A percentile compares a stretch with the other conserved stretches of the same genome.
Conservation (phyloP, 2,888 invertebrate species). For the Allolobophora icterica region DNA sequence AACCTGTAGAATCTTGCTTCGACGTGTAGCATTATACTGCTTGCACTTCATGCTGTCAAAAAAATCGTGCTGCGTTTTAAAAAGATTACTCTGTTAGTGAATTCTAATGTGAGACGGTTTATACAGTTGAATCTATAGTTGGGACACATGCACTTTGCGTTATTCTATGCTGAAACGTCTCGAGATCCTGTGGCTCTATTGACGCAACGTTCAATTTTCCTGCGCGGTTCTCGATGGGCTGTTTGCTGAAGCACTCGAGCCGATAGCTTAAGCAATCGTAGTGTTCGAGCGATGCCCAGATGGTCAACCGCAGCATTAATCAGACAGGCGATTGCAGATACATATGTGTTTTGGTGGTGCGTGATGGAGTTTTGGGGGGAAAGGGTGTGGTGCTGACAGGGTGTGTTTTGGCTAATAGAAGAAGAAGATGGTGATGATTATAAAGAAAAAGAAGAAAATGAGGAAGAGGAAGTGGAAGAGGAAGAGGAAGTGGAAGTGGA, state of each 20-base stretch:
- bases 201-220: neutral
- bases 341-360: neutral
- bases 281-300: neutral
- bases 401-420: neutral
- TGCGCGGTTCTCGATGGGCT: neutral
- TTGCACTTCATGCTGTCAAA: neutral
- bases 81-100: neutral
- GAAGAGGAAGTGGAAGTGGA: neutral
- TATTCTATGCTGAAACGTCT: neutral
- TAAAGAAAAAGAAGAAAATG: no score
- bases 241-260: neutral
- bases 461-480: neutral
- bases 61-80: neutral
- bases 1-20: no score
- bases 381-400: neutral
- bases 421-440: neutral
- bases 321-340: neutral
- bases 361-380: neutral
- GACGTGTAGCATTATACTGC: neutral
- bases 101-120: neutral
- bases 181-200: neutral
- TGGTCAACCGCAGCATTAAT: neutral
- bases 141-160: neutral
- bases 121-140: neutral
- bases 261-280: neutral